Evolutionary conservation across 2,888 invertebrate species (phyloP), one percentile per base, ranked within the genome.

Genomic region (Lysandra bellargus): DNA sequence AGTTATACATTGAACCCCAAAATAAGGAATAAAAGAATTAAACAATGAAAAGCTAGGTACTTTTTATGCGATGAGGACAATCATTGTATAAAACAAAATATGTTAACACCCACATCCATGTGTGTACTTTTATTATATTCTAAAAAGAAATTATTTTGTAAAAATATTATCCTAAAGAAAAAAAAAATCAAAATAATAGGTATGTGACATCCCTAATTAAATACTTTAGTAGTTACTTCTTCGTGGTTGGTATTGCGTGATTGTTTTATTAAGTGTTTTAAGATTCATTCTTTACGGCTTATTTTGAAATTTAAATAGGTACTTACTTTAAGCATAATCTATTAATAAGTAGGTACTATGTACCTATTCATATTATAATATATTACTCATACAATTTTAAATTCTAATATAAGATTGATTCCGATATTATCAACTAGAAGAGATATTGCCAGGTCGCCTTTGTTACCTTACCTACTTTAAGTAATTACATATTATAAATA

Each of bases 181-280:
- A 64, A n/a, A 64, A 3, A 12, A 30, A 64, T 30, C 23, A 30
- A 9, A 30, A 9, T 30, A 61, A 2, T 64, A 33, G 12, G 5
- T 33, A 33, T 69, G 5, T 69, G 64, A 33, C 33, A 69, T 69
- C 33, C 69, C 69, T 69, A 37, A 69, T 37, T 69, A 33, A 33
- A 69, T 69, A 69, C 37, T 37, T 17, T 5, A 1, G 69, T 69
- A 57, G 57, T 57, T 57, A 85, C 82, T 85, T 85, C 84, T 83
- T 79, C 72, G 84, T 84, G 83, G 83, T 84, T 81, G 69, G 83
- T 85, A 82, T 87, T 84, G 86, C 92, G 91, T 92, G 92, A 92
- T 88, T 85, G 87, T 89, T 89, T 91, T 93, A 89, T 90, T 89
- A 87, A 92, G 86, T 89, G 82, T 78, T 80, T 80, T 81, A 82